Percentiles rank a stretch among this genome's conserved stretches.
These are phyloP conservation scores for Hoplodrina blanda DNA, from an alignment of 2,888 invertebrate species.

Conservation along the genomic window DNA sequence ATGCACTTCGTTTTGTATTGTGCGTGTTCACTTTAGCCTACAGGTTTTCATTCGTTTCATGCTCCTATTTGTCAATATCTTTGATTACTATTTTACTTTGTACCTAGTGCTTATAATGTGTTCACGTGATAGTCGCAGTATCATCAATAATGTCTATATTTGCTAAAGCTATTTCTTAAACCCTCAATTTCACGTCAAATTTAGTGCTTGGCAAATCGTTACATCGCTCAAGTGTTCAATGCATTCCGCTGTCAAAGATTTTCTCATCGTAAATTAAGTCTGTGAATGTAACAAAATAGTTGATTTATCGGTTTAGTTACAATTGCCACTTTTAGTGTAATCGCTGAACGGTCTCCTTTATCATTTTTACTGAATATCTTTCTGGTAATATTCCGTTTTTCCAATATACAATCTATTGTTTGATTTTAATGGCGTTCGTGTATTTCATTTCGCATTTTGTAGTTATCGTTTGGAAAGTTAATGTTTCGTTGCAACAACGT, in stretches of 20 bases:
- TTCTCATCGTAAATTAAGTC: conserved; percentile 39
- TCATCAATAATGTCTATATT: background rate
- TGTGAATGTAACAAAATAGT: conserved; percentile 1
- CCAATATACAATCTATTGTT: conserved; percentile 35
- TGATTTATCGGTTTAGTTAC: conserved; percentile 9
- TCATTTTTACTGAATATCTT: conserved; percentile 13
- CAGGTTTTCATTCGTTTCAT: conserved; percentile 13
- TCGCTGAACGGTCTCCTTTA: background rate
- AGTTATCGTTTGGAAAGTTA: conserved; percentile 63
- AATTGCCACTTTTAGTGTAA: conserved; percentile 14
- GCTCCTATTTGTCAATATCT: conserved; percentile 7
- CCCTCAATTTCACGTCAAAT: conserved; percentile 8
- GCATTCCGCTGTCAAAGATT: conserved; percentile 17
- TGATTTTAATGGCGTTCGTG: conserved; percentile 44
- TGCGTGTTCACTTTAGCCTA: background rate
- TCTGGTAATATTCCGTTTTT: conserved; percentile 11
- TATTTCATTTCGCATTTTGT: conserved; percentile 45
- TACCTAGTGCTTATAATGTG: conserved; percentile 29
- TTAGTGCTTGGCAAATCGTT: conserved; percentile 7
- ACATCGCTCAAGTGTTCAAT: conserved; percentile 11
- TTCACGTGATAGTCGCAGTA: conserved; percentile 9
- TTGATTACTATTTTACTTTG: background rate
- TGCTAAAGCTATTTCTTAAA: conserved; percentile 4
- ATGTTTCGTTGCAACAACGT: conserved; percentile 60
- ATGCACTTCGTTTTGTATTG: conserved; percentile 20